Percentiles rank a stretch among this genome's conserved stretches.
Evolutionary conservation across 1,140 invertebrate genomes (phyloP).

Genomic region (Drosophila busckii): DNA sequence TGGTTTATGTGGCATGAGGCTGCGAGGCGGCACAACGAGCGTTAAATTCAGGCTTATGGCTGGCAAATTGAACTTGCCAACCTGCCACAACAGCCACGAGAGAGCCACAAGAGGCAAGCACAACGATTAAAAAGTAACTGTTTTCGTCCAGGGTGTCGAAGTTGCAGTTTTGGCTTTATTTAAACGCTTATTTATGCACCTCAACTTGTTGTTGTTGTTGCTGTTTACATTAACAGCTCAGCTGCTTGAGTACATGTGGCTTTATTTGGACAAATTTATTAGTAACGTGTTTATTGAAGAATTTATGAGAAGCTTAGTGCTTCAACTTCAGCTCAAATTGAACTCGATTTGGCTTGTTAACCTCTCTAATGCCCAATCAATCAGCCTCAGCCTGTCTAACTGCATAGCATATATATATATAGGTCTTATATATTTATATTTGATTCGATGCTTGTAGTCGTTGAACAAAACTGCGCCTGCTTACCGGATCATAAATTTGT

Average conservation of each 20-base stretch:
- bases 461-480: slow-evolving; percentile 75
- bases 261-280: slow-evolving; percentile 69
- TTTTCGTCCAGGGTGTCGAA: slow-evolving; percentile 62
- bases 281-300: slow-evolving; percentile 53
- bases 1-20: slow-evolving; percentile 69
- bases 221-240: neutral
- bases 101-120: slow-evolving; percentile 5
- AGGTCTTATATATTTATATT: slow-evolving; percentile 5
- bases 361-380: slow-evolving; percentile 53
- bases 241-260: slow-evolving; percentile 34
- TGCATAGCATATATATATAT: slow-evolving; percentile 1
- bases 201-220: slow-evolving; percentile 19
- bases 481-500: slow-evolving; percentile 78
- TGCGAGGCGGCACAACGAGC: slow-evolving; percentile 51
- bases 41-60: slow-evolving; percentile 56
- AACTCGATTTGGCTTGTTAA: slow-evolving; percentile 38
- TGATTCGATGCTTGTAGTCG: slow-evolving; percentile 20
- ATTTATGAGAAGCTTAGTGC: too few relatives aligned
- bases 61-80: slow-evolving; percentile 65
- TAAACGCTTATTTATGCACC: slow-evolving; percentile 71
- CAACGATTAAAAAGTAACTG: slow-evolving; percentile 65
- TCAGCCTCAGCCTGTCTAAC: slow-evolving; percentile 42
- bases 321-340: too few relatives aligned
- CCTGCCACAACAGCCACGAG: slow-evolving; percentile 2
- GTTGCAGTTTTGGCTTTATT: slow-evolving; percentile 49